Evolutionary conservation across 1,140 invertebrate species (phyloP), one percentile per base, ranked within the genome.

Genomic region (Ditylenchus dipsaci): DNA sequence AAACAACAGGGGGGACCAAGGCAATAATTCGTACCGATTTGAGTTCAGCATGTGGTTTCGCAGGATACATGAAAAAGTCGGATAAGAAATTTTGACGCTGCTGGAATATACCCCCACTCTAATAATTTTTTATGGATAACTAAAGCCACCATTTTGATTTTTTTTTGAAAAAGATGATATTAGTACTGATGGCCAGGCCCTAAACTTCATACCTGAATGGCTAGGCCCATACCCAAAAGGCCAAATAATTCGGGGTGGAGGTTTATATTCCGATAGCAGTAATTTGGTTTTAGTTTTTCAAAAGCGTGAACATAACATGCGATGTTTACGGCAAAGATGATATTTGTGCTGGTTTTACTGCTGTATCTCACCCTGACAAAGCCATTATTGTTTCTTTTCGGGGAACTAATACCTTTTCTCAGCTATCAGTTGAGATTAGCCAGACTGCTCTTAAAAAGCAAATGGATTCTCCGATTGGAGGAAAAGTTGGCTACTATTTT

Each of bases 321-420:
- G 49, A 53, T 53, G 15, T 26, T 3, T 26, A 53, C 23, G 49
- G 49, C 45, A 1, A 33, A n/a, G 61, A 63, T 58, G 65, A 72
- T n/a, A 63, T 72, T 9, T 77, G 76, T 70, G 60, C 75, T 23
- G 76, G 65, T 58, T 77, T 72, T 59, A 67, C 71, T 38, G 76
- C 71, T 17, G 21, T 74, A 15, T 66, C 68, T 7, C 67, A 65
- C 23, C 33, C 45, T 19, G 63, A 76, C 13, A 73, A 69, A 27
- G 71, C 71, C n/a, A 76, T 77, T 47, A 71, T 77, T 15, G 27
- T 77, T 26, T 63, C 71, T 23, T 75, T 75, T 56, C 74, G 64
- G 5, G 64, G 64, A 33, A 66, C 64, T 19, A 23, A 23, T 33
- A 8, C 64, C n/a, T 43, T 21, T n/a, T 15, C 19, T 3, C 64